A percentile compares a stretch with the other conserved stretches of the same genome.
These are phyloP conservation scores for Clusia tigrina DNA, from an alignment of 2,888 invertebrate species.

Conservation along the genomic window DNA sequence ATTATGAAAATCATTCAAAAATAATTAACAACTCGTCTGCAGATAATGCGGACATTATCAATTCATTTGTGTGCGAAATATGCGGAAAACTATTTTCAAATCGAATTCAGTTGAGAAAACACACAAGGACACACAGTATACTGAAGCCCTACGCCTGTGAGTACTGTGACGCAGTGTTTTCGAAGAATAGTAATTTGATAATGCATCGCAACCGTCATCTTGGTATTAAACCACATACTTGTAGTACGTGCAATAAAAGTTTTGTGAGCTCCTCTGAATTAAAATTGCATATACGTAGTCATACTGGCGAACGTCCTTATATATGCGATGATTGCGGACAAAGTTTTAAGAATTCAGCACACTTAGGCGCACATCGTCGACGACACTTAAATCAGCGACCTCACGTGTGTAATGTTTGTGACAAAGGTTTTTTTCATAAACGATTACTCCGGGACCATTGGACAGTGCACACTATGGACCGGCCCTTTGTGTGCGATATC, in stretches of 20 bases:
- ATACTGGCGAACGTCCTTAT: constrained; percentile 36
- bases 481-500: constrained; percentile 32
- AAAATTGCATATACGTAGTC: constrained; percentile 33
- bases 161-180: constrained; percentile 32
- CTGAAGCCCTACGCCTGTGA: constrained; percentile 28
- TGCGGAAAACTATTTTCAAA: background rate
- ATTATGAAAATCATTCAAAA: too few relatives aligned
- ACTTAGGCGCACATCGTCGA: constrained; percentile 33
- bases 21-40: too few relatives aligned
- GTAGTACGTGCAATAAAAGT: constrained; percentile 29
- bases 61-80: background rate
- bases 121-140: background rate
- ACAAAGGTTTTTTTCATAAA: constrained; percentile 34
- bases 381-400: constrained; percentile 32
- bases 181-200: constrained; percentile 35
- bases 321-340: constrained; percentile 34
- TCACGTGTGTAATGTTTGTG: constrained; percentile 31
- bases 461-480: constrained; percentile 30
- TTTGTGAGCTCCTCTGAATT: constrained; percentile 34
- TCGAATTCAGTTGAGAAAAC: background rate
- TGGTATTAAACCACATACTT: constrained; percentile 33
- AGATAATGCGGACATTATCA: too few relatives aligned
- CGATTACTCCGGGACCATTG: constrained; percentile 33
- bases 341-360: constrained; percentile 34
- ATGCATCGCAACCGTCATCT: constrained; percentile 37